phyloP scores from a whole-genome alignment of 2,113 vertebrate species.

The Catharus fuscescens region DNA sequence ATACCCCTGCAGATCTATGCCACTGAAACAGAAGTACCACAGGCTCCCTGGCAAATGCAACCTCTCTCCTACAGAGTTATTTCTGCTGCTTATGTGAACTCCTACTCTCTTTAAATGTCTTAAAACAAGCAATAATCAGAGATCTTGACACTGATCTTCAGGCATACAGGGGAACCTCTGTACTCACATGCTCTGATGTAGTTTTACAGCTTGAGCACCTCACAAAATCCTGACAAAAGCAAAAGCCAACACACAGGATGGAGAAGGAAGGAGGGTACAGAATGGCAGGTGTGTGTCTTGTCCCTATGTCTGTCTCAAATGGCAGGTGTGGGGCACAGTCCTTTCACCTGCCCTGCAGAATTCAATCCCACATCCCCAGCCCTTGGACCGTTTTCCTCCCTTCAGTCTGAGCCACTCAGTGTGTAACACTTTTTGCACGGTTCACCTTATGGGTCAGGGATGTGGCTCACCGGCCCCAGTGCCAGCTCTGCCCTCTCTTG shows the following conservation, averaged over 20 bases:
- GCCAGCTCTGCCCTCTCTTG: neutral
- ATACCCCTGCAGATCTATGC: neutral
- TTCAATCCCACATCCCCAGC: neutral
- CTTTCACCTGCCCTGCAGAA: neutral
- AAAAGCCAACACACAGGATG: rapidly evolving
- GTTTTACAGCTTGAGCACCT: neutral
- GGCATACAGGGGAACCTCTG: neutral
- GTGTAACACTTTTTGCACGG: rapidly evolving
- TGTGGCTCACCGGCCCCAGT: neutral
- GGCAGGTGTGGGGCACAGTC: rapidly evolving
- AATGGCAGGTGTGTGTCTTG: neutral
- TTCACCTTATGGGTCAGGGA: neutral
- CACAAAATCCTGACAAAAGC: neutral
- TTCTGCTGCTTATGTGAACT: neutral
- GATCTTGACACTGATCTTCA: neutral
- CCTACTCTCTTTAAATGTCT: neutral
- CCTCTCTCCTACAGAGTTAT: neutral
- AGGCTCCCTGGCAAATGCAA: neutral
- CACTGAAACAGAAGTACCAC: neutral
- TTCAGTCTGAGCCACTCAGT: neutral
- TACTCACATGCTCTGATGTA: neutral
- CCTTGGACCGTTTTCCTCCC: neutral
- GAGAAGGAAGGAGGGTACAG: neutral
- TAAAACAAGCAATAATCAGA: neutral
- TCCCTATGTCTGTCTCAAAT: neutral